Evolutionary conservation across 2,888 invertebrate species (phyloP).

Genomic region (Cheilosia impressa): DNA sequence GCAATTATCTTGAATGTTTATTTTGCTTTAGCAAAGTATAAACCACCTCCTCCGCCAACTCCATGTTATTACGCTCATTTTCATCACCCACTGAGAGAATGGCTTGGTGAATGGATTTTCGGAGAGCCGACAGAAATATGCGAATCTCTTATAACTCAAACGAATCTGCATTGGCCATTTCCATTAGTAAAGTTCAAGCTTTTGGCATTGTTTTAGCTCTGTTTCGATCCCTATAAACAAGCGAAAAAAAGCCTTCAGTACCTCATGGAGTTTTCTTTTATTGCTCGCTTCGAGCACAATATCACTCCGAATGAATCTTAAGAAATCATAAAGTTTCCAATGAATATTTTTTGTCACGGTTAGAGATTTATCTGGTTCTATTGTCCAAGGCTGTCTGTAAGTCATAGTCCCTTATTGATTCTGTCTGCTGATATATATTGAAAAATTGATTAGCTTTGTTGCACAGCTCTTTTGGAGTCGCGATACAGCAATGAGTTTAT

Average conservation of each 20-base stretch:
- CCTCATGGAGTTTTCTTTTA: conserved; percentile 13
- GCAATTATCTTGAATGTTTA: conserved; percentile 55
- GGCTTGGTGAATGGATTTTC: conserved; percentile 36
- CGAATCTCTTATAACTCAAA: conserved; percentile 30
- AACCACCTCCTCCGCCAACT: conserved; percentile 43
- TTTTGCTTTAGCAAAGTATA: conserved; percentile 31
- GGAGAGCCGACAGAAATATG: conserved; percentile 48
- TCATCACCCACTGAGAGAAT: conserved; percentile 50
- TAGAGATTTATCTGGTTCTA: conserved; percentile 57
- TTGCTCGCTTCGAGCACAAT: conserved; percentile 27
- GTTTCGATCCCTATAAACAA: conserved; percentile 6
- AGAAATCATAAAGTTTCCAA: conserved; percentile 5
- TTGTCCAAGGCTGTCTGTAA: conserved; percentile 34
- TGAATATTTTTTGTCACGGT: conserved; percentile 45
- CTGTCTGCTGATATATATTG: conserved; percentile 40
- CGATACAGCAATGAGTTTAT: not conserved
- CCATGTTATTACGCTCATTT: conserved; percentile 27
- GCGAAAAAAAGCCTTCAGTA: not conserved
- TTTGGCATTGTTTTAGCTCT: not conserved
- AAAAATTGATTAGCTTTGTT: conserved; percentile 61
- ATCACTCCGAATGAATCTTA: conserved; percentile 23
- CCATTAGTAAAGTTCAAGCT: conserved; percentile 22
- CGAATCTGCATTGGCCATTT: conserved; percentile 44
- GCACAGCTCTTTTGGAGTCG: conserved; percentile 17
- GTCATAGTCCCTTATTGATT: conserved; percentile 50